phyloP scores from a whole-genome alignment of 2,113 vertebrate species.

The Amphiprion percula region DNA sequence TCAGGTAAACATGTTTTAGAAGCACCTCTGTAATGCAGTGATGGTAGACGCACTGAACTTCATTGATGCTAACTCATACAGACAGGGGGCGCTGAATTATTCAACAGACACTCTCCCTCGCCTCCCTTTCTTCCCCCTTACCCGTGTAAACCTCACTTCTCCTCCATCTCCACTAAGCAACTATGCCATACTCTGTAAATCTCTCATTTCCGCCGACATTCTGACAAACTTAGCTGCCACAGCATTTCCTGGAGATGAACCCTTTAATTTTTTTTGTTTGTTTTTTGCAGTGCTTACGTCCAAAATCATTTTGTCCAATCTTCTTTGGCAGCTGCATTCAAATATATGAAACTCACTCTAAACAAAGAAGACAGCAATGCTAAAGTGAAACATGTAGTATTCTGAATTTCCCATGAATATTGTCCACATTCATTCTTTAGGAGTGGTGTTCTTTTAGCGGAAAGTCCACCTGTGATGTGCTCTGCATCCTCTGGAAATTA shows the following conservation, averaged over 20 bases:
- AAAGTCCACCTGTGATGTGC: constrained; percentile 22
- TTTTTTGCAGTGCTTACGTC: constrained; percentile 11
- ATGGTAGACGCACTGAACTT: constrained; percentile 68
- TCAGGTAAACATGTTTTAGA: constrained; percentile 56
- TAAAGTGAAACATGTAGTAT: background rate
- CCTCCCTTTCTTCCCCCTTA: constrained; percentile 54
- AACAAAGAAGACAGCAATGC: constrained; percentile 34
- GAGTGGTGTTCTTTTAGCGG: background rate
- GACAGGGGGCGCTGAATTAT: constrained; percentile 85
- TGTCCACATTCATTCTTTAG: constrained; percentile 13
- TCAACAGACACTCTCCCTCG: constrained; percentile 74
- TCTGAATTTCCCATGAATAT: background rate
- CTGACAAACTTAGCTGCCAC: constrained; percentile 34
- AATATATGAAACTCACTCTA: constrained; percentile 16
- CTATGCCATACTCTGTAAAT: constrained; percentile 50
- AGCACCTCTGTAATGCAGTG: constrained; percentile 52
- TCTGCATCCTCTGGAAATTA: constrained; percentile 32
- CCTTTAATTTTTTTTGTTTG: background rate
- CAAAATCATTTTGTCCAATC: constrained; percentile 9
- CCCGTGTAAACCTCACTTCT: constrained; percentile 68
- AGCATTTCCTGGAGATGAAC: background rate
- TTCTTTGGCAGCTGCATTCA: constrained; percentile 4
- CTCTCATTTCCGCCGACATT: constrained; percentile 47
- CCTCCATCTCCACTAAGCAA: constrained; percentile 56
- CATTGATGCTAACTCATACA: constrained; percentile 80